Evolutionary conservation across 2,113 vertebrate species (phyloP).

Genomic region (Tylochromis polylepis): DNA sequence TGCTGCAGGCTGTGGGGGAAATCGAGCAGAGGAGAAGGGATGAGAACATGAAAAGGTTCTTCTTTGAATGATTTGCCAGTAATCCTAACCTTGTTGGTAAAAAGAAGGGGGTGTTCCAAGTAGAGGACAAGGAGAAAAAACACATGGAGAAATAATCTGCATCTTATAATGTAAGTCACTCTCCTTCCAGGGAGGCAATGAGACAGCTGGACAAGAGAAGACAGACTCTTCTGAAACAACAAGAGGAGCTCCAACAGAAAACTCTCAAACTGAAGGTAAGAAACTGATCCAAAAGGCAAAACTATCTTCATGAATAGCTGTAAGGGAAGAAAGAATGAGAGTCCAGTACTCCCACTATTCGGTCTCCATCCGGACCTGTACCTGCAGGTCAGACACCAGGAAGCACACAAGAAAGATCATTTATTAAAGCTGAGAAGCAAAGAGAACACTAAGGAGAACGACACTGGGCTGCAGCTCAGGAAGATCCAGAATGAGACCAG

Average conservation of each 20-base stretch:
- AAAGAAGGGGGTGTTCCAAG: not conserved
- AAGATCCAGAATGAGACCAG: not conserved
- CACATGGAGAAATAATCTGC: not conserved
- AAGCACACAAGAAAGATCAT: not conserved
- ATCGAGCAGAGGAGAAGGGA: not conserved
- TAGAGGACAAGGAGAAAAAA: not conserved
- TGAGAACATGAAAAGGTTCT: constrained; percentile 11
- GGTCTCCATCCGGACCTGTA: not conserved
- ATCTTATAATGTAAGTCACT: not conserved
- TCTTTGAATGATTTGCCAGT: not conserved
- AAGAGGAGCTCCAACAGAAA: not conserved
- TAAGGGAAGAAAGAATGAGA: not conserved
- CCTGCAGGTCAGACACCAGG: not conserved
- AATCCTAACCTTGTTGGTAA: not conserved
- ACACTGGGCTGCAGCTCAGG: not conserved
- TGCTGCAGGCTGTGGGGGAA: constrained; percentile 15
- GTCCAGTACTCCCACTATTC: not conserved
- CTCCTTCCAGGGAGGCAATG: not conserved
- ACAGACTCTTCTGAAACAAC: not conserved
- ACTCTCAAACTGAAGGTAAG: not conserved
- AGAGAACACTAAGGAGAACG: not conserved
- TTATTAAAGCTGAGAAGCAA: not conserved
- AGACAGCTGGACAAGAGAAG: not conserved
- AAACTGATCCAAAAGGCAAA: not conserved
- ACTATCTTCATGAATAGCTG: not conserved